These are phyloP conservation scores for Crenuchus spilurus DNA, from an alignment of 2,797 vertebrate genomes.

Conservation along the genomic window DNA sequence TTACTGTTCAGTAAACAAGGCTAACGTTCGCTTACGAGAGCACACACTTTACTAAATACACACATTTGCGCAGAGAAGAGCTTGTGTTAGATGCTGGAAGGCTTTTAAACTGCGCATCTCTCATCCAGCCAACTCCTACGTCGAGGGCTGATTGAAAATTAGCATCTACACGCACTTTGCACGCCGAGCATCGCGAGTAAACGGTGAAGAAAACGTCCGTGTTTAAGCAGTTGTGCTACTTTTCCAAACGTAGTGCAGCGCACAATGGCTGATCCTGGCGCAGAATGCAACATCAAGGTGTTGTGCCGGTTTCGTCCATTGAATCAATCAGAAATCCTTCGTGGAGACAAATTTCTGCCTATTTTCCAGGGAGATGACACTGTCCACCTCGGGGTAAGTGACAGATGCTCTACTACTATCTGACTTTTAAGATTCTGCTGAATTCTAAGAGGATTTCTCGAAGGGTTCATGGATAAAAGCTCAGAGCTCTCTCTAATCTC, in stretches of 20 bases:
- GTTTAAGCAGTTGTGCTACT: slow-evolving; percentile 27
- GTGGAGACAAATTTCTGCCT: slow-evolving; percentile 91
- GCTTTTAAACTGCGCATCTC: slow-evolving; percentile 29
- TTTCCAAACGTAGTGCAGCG: background rate
- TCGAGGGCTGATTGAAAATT: background rate
- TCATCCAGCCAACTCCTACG: slow-evolving; percentile 22
- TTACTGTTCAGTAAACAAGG: background rate
- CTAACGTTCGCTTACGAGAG: background rate
- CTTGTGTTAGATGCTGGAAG: slow-evolving; percentile 18
- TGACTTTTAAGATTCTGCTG: background rate
- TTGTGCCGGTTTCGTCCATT: slow-evolving; percentile 93
- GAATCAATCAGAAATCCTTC: slow-evolving; percentile 86
- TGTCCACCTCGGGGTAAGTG: slow-evolving; percentile 89
- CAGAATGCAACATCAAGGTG: slow-evolving; percentile 95
- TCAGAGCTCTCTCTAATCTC: background rate
- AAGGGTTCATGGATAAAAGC: background rate
- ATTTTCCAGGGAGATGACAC: slow-evolving; percentile 88
- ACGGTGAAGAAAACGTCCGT: background rate
- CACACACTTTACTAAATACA: background rate
- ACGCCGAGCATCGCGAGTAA: background rate
- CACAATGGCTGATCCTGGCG: slow-evolving; percentile 86
- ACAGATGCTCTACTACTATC: background rate
- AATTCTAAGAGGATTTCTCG: background rate
- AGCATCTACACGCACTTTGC: background rate
- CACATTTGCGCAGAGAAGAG: slow-evolving; percentile 5